These are phyloP conservation scores for Acronicta alni DNA, from an alignment of 2,888 invertebrate genomes.

Conservation along the genomic window DNA sequence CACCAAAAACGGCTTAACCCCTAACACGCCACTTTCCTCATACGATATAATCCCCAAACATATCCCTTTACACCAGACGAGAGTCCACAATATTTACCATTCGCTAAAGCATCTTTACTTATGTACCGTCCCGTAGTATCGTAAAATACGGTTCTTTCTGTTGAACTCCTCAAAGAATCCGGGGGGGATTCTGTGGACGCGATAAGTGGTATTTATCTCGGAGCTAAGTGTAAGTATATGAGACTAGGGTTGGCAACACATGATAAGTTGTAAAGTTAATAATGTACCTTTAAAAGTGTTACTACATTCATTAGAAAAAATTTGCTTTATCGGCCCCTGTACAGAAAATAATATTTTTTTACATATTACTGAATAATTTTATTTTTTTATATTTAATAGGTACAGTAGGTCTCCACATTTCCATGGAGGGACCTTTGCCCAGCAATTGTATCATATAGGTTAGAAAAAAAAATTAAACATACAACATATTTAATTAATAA, in stretches of 20 bases:
- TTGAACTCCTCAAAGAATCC: slow-evolving; percentile 29
- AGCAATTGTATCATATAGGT: no score
- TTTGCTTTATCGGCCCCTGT: no score
- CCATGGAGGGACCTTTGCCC: no score
- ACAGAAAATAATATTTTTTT: no score
- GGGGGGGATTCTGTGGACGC: slow-evolving; percentile 26
- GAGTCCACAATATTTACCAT: slow-evolving; percentile 23
- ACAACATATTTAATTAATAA: no score
- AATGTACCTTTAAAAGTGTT: no score
- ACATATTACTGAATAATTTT: no score
- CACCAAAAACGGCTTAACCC: slow-evolving; percentile 4
- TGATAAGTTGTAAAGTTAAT: no score
- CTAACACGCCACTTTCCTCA: not conserved
- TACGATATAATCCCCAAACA: slow-evolving; percentile 22
- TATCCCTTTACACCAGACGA: slow-evolving; percentile 32
- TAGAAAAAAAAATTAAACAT: no score
- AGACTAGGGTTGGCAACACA: slow-evolving; percentile 9
- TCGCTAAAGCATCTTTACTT: slow-evolving; percentile 34
- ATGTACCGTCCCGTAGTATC: slow-evolving; percentile 8
- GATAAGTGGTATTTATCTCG: slow-evolving; percentile 55
- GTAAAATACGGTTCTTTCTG: slow-evolving; percentile 34
- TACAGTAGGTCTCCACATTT: no score
- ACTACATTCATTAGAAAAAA: no score
- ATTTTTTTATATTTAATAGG: no score
- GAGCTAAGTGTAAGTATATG: slow-evolving; percentile 23